These are phyloP conservation scores for Calidris pygmaea DNA, from an alignment of 2,113 vertebrate genomes.

Conservation along the genomic window DNA sequence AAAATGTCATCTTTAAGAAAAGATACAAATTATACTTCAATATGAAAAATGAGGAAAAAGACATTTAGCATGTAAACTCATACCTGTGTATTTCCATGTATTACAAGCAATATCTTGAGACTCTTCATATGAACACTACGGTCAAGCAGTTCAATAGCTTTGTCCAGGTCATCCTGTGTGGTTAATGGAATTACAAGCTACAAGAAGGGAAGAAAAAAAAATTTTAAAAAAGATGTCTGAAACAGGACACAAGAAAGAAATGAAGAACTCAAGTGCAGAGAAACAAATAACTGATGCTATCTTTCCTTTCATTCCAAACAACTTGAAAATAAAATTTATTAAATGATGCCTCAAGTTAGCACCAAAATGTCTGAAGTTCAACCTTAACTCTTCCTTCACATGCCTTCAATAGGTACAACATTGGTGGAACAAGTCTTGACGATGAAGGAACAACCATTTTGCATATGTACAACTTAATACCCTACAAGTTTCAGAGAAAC, in stretches of 20 bases:
- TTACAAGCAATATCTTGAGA: constrained; percentile 93
- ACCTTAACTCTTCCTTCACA: background rate
- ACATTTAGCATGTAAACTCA: background rate
- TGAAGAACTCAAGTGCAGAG: background rate
- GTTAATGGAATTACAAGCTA: constrained; percentile 95
- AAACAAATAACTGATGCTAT: background rate
- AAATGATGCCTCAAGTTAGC: background rate
- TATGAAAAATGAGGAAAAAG: background rate
- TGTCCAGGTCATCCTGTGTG: constrained; percentile 96
- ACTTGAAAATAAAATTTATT: background rate
- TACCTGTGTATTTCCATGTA: constrained; percentile 88
- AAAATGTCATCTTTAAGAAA: background rate
- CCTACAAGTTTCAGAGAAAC: background rate
- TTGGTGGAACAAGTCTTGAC: background rate
- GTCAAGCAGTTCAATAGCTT: constrained; percentile 95
- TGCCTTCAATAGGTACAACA: background rate
- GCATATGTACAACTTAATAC: background rate
- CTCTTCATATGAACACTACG: constrained; percentile 98
- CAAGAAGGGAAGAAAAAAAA: background rate
- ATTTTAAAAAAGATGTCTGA: background rate
- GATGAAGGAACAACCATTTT: background rate
- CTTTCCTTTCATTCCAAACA: background rate
- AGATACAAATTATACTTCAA: background rate
- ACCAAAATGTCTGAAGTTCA: background rate
- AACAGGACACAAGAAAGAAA: background rate